Evolutionary conservation across 2,888 invertebrate species (phyloP).

Genomic region (Alsophila aescularia): DNA sequence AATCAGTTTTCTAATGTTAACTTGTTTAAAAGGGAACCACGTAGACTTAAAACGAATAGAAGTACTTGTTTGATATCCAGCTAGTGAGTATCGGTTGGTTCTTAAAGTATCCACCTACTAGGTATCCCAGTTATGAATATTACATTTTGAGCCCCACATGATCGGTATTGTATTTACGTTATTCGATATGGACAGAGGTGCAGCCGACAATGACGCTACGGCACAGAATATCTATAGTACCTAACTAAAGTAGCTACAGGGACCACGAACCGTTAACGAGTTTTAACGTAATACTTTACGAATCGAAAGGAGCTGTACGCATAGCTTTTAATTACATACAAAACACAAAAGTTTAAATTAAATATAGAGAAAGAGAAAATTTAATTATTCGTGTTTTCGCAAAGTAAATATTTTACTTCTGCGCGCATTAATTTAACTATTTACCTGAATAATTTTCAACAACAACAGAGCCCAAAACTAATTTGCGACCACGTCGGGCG

Average conservation of each 20-base stretch:
- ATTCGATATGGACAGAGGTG: constrained; percentile 5
- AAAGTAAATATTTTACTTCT: constrained; percentile 11
- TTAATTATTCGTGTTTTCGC: constrained; percentile 4
- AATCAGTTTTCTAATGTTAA: no score
- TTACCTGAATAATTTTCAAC: constrained; percentile 13
- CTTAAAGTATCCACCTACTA: not conserved
- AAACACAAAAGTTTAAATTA: not conserved
- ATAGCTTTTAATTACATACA: no score
- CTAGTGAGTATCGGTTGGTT: no score
- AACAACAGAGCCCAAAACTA: constrained; percentile 20
- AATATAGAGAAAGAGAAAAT: not conserved
- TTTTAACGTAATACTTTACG: not conserved
- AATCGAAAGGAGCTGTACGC: not conserved
- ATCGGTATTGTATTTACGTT: constrained; percentile 6
- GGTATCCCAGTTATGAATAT: not conserved
- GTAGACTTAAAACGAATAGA: no score
- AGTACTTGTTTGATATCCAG: no score
- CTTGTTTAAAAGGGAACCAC: no score
- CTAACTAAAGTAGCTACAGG: no score
- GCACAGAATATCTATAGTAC: no score
- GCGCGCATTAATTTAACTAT: constrained; percentile 3
- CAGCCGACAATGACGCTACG: constrained; percentile 10
- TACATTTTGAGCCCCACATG: not conserved
- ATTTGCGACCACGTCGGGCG: constrained; percentile 18
- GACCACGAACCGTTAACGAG: not conserved